Conservation (phyloP, 2,797 vertebrate genomes). For the Enteromius thamalakanensis region DNA sequence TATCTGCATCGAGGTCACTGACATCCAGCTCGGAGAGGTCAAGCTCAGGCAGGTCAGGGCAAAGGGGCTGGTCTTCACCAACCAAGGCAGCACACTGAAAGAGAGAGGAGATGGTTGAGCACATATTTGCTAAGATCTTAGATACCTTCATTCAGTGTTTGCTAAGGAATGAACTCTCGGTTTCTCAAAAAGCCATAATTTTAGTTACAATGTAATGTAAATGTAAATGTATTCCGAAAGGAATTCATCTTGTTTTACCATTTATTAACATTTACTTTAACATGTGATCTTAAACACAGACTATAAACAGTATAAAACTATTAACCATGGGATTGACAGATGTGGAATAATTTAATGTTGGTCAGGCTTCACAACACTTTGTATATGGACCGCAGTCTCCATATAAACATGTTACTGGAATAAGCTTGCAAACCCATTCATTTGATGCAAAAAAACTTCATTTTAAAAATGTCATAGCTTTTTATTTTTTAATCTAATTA, state of each 20-base stretch:
- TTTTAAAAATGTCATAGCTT: not conserved
- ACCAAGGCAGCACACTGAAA: slow-evolving; percentile 97
- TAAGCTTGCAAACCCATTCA: slow-evolving; percentile 33
- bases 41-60: slow-evolving; percentile 97
- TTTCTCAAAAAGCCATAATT: not conserved
- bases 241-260: slow-evolving; percentile 71
- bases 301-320: slow-evolving; percentile 63
- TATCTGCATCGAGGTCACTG: slow-evolving; percentile 97
- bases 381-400: slow-evolving; percentile 35
- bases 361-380: slow-evolving; percentile 47
- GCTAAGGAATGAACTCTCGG: not conserved
- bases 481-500: not conserved
- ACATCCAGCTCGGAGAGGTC: slow-evolving; percentile 99
- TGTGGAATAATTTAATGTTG: slow-evolving; percentile 53
- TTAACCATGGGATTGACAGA: slow-evolving; percentile 51
- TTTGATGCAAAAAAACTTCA: not conserved
- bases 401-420: slow-evolving; percentile 41
- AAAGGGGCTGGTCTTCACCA: slow-evolving; percentile 99
- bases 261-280: slow-evolving; percentile 78
- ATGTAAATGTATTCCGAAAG: not conserved
- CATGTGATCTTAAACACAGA: slow-evolving; percentile 60
- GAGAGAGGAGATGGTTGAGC: slow-evolving; percentile 48
- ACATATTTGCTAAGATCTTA: not conserved
- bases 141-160: not conserved
- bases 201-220: not conserved